phyloP scores from a whole-genome alignment of 2,797 vertebrate species.

The Protonibea diacanthus region DNA sequence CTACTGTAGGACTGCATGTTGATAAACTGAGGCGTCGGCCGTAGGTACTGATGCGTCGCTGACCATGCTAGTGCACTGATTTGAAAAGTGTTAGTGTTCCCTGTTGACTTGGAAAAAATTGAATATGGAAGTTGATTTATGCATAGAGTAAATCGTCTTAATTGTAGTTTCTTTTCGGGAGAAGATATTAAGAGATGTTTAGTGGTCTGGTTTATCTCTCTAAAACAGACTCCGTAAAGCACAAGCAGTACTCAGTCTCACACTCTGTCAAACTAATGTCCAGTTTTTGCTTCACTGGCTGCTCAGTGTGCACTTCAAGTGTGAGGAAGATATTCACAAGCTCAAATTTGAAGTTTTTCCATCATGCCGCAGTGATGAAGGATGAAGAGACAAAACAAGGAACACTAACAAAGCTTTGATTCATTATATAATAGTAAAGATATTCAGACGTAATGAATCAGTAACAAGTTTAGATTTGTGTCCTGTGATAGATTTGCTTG shows the following conservation, averaged over 20 bases:
- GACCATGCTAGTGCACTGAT: conserved; percentile 75
- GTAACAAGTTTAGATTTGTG: conserved; percentile 65
- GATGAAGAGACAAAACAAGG: conserved; percentile 58
- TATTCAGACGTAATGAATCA: conserved; percentile 68
- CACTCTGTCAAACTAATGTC: conserved; percentile 5
- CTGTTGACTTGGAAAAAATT: conserved; percentile 63
- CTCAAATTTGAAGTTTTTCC: neutral
- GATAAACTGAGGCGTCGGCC: conserved; percentile 67
- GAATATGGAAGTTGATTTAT: conserved; percentile 45
- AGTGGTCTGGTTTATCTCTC: conserved; percentile 43
- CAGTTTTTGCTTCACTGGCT: conserved; percentile 28
- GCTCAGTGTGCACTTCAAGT: conserved; percentile 9
- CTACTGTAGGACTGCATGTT: conserved; percentile 85
- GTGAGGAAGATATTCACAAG: conserved; percentile 25
- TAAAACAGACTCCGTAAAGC: conserved; percentile 61
- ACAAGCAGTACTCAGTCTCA: conserved; percentile 50
- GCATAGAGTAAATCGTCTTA: conserved; percentile 32
- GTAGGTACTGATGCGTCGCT: conserved; percentile 53
- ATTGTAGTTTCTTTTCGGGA: conserved; percentile 33
- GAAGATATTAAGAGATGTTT: conserved; percentile 33
- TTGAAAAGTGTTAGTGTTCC: conserved; percentile 80
- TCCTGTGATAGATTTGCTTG: conserved; percentile 69
- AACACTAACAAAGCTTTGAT: conserved; percentile 78
- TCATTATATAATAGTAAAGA: conserved; percentile 61
- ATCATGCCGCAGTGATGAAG: conserved; percentile 18